Base-by-base conservation (phyloP, 1,140 invertebrate species). In the Brachionus koreanus region DNA sequence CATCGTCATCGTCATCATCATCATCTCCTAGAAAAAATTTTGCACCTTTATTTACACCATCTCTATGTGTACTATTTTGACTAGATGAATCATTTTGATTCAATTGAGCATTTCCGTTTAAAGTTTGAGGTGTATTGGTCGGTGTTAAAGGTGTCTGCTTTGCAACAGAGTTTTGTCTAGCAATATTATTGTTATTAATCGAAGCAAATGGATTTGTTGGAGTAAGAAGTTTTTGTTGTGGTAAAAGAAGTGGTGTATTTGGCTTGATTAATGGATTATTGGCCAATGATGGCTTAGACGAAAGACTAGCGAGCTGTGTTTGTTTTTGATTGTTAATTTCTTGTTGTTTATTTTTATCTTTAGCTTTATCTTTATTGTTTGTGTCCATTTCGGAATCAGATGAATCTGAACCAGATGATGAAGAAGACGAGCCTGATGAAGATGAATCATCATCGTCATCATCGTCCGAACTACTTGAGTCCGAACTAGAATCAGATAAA, bases 401-500 rank as follows among this genome's bases (percentile, higher is more conserved):
- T 6, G 39, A 46, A 5, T 74, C 69, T 3, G 25, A 35, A 4
- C 7, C 16, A 1, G 69, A 74, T 5, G 69, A 74, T 9, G 16
- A 35, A 12, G 69, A 74, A 9, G 69, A 43, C 3, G 76, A 79
- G 39, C 76, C 39, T 0, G 76, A 79, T 13, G 76, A 79, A n/a
- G 65, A 69, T 16, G 65, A 65, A 65, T 65, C 63, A 9, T 79
- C 61, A 23, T 79, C 69, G 19, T 74, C 49, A 33, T 79, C 76
- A 25, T 79, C 76, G 23, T 79, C 76, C 16, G 76, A 79, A 65
- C 76, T 79, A 29, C 46, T 61, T 13, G 76, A 79, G 16, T 79
- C 76, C 19, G 76, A 79, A 79, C 76, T 79, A 10, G 76, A 79
- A n/a, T 79, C 76, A 16, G 76, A 79, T 12, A 79, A 35, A 29